Evolutionary conservation across 53 echinoderm and acorn worm genomes (phyloP).

Genomic region (Holothuria scabra): DNA sequence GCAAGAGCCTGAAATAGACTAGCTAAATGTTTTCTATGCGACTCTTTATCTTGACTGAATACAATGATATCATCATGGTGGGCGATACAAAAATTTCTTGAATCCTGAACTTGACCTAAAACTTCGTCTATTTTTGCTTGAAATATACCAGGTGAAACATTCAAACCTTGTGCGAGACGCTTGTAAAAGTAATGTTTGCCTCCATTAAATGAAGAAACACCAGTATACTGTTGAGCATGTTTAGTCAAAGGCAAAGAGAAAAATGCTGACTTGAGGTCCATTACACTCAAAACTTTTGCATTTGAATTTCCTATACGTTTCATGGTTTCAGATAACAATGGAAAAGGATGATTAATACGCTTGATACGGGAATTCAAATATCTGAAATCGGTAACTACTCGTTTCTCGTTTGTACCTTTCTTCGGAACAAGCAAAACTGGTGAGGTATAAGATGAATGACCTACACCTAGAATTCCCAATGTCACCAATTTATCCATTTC

Average conservation of each 20-base stretch:
- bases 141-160: slow-evolving; percentile 49
- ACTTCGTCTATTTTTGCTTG: slow-evolving; percentile 60
- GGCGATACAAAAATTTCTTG: slow-evolving; percentile 53
- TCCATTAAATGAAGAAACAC: slow-evolving; percentile 52
- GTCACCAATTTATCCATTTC: slow-evolving; percentile 53
- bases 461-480: slow-evolving; percentile 48
- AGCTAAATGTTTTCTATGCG: slow-evolving; percentile 44
- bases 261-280: slow-evolving; percentile 60
- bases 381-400: slow-evolving; percentile 54
- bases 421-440: slow-evolving; percentile 47
- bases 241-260: slow-evolving; percentile 44
- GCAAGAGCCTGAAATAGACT: slow-evolving; percentile 16
- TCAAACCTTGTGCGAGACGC: slow-evolving; percentile 51
- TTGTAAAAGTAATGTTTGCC: slow-evolving; percentile 60
- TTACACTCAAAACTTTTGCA: slow-evolving; percentile 52
- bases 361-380: slow-evolving; percentile 50
- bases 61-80: slow-evolving; percentile 64
- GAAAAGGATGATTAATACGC: slow-evolving; percentile 48
- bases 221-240: no score
- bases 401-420: no score
- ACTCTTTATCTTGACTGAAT: slow-evolving; percentile 38
- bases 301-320: slow-evolving; percentile 46
- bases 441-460: slow-evolving; percentile 59
- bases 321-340: no score
- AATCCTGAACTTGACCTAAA: slow-evolving; percentile 28